phyloP scores from a whole-genome alignment of 2,797 vertebrate genomes.

The Microctenopoma lineatum region DNA sequence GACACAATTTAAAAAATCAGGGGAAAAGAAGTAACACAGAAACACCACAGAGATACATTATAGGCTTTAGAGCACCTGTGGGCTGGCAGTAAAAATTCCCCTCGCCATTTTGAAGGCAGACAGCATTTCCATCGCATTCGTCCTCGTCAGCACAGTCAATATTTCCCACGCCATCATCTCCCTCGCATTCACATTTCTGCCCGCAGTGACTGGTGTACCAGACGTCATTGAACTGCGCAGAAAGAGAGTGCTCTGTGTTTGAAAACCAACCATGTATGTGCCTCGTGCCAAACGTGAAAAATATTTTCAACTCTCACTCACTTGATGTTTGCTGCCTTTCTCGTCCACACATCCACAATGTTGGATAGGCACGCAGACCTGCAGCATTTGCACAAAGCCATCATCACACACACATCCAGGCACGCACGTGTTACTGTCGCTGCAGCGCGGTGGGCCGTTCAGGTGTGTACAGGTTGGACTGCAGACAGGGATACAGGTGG shows the following conservation, averaged over 20 bases:
- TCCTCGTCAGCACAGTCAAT: constrained; percentile 73
- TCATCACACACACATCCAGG: constrained; percentile 86
- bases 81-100: constrained; percentile 81
- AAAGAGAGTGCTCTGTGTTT: constrained; percentile 14
- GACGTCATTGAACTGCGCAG: constrained; percentile 77
- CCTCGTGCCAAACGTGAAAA: neutral
- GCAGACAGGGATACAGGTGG: constrained; percentile 80
- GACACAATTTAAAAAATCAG: neutral
- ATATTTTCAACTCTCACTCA: constrained; percentile 63
- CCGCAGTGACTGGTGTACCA: constrained; percentile 84
- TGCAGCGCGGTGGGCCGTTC: constrained; percentile 79
- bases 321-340: constrained; percentile 78
- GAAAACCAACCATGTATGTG: neutral
- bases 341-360: constrained; percentile 86
- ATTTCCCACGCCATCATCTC: constrained; percentile 56
- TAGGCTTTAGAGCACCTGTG: constrained; percentile 69
- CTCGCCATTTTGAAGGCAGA: constrained; percentile 75
- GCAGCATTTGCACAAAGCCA: constrained; percentile 80
- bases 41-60: neutral
- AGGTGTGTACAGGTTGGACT: constrained; percentile 84
- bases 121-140: constrained; percentile 73
- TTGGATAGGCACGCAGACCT: constrained; percentile 82
- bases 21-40: neutral
- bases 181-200: constrained; percentile 82
- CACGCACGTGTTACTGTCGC: constrained; percentile 69